Evolutionary conservation across 37 sponge, comb jelly and placozoan genomes (phyloP).

Genomic region (Cladorhizidae sp.): DNA sequence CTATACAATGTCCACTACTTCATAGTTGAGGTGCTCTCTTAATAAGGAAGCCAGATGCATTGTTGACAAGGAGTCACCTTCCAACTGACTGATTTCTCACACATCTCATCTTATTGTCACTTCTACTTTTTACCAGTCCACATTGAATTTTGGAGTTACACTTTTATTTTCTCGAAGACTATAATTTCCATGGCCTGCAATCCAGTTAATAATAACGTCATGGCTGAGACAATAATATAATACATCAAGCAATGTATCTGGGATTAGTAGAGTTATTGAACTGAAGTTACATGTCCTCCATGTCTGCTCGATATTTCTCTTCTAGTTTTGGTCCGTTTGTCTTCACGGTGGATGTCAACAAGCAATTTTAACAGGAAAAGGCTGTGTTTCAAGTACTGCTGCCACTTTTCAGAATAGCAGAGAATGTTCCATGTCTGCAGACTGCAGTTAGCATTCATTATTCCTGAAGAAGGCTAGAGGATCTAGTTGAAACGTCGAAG

Average conservation of each 20-base stretch:
- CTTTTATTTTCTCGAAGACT: conserved; percentile 1
- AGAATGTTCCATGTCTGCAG: background rate
- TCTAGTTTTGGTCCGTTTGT: conserved; percentile 52
- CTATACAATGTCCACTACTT: too few relatives aligned
- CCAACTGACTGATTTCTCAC: conserved; percentile 35
- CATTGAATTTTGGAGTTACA: background rate
- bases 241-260: background rate
- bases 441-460: too few relatives aligned
- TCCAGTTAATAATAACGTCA: background rate
- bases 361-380: conserved; percentile 45
- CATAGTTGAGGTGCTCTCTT: conserved; percentile 13
- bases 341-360: conserved; percentile 53
- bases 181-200: conserved; percentile 4
- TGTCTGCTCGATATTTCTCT: conserved; percentile 9
- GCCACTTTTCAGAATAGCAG: conserved; percentile 62
- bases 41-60: conserved; percentile 23
- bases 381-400: conserved; percentile 44
- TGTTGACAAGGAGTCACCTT: conserved; percentile 57
- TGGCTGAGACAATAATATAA: background rate
- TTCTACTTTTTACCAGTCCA: background rate
- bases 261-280: background rate
- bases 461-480: too few relatives aligned
- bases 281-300: conserved; percentile 31
- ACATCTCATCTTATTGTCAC: background rate
- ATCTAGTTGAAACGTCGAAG: too few relatives aligned